Evolutionary conservation across 30 jellyfish, hydroid and myxozoan genomes (phyloP), one percentile per base, ranked within the genome.

Genomic region (Pelagia noctiluca): DNA sequence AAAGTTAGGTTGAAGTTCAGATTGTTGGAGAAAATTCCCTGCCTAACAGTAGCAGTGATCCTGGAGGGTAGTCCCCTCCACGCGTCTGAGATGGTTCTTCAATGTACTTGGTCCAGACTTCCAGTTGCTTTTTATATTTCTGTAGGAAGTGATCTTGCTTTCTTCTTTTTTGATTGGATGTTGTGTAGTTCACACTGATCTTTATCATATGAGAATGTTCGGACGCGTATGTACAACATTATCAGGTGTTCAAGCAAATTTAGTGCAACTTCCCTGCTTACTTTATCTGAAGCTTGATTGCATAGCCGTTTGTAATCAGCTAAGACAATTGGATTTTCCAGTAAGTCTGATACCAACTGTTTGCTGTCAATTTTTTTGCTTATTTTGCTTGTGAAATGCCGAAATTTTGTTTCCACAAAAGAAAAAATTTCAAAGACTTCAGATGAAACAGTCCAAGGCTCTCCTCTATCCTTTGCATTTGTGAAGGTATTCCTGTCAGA

Each of bases 101-200:
- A 22, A 37, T 80, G 90, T 28, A 88, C 90, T 80, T 80, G 90
- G 23, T 64, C 88, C 78, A 80, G 38, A 37, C 75, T 1, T 25
- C 87, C 22, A 24, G 90, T 1, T 3, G 35, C 75, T 35, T 70
- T 82, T 63, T 67, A 65, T 10, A 63, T 0, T 64, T 82, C 64
- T 0, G 50, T 66, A 22, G 62, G 49, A 25, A 80, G 50, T 0
- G 90, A 66, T 62, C 2, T 47, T 35, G 89, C 80, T 82, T 37
- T 46, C 50, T 61, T 0, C 1, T 54, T 30, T 54, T 53, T 52
- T 7, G 75, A 0, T 33, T 29, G 4, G 33, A 65, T 82, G 35
- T 63, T 60, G 88, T 60, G 84, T 0, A 67, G 2, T 35, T 79
- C 64, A 49, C 2, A 34, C 70, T 79, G 18, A 79, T 79, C 76